Evolutionary conservation across 2,113 vertebrate species (phyloP), one percentile per base, ranked within the genome.

Genomic region (Engraulis encrasicolus): DNA sequence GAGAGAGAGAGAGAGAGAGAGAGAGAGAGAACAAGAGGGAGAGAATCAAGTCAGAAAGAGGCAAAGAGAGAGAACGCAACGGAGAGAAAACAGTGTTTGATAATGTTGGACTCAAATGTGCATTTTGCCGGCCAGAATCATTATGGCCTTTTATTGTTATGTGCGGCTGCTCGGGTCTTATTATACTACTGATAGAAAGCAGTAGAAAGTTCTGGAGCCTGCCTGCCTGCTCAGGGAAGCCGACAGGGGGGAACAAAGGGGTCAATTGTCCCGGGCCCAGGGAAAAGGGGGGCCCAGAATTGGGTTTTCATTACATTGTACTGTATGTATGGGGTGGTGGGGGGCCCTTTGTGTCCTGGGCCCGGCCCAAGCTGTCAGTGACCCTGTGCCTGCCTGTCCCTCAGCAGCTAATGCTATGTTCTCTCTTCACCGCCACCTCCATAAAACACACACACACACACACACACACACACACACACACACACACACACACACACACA

Each of bases 141-240:
- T 88, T 91, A 86, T 86, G 84, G 82, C 86, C 49, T 88, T 86
- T 86, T 83, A 89, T 91, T 91, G 85, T 89, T 82, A 86, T 66
- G 77, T 50, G 4, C 82, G 85, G 83, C 84, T 85, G 88, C 85
- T 85, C 66, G 66, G 88, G 90, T 88, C 86, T 87, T 87, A 92
- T 91, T 90, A 89, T 77, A 82, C 86, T 82, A 77, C 54, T 89
- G 87, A 88, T 83, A 50, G 78, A 89, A 90, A 89, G 23, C 84
- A 89, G 85, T 85, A n/a, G 14, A 0, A 85, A 81, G 77, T 81
- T 66, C 84, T 90, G 85, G 85, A 15, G 9, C 85, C 87, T 84
- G 71, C 50, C 79, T 84, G 71, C 58, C 81, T 85, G 77, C 82
- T 82, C n/a, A n/a, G n/a, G n/a, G n/a, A n/a, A n/a, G n/a, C n/a